phyloP scores from a whole-genome alignment of 2,888 invertebrate species.

The Phengaris alcon region DNA sequence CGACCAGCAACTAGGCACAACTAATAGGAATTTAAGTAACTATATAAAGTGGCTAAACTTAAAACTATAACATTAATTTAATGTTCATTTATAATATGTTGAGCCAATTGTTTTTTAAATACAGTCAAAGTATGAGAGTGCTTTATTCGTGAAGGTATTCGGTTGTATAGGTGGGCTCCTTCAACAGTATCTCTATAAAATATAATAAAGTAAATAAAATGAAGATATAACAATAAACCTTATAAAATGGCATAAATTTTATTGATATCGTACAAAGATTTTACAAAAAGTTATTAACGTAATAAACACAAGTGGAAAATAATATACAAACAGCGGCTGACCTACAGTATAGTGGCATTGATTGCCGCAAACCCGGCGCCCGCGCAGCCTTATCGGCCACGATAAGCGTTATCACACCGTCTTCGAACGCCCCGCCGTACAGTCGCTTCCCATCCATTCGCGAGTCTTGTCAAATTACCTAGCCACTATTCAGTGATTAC shows the following conservation, averaged over 20 bases:
- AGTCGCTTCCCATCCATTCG: background rate
- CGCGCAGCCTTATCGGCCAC: constrained; percentile 22
- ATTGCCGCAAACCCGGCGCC: constrained; percentile 29
- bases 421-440: constrained; percentile 9
- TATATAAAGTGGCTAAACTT: too few relatives aligned
- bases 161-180: too few relatives aligned
- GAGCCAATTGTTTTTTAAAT: too few relatives aligned
- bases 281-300: constrained; percentile 12
- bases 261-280: background rate
- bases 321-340: constrained; percentile 28
- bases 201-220: background rate
- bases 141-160: too few relatives aligned
- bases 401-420: constrained; percentile 30
- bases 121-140: too few relatives aligned
- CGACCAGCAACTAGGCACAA: too few relatives aligned
- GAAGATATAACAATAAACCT: background rate
- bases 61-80: too few relatives aligned
- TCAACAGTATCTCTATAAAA: too few relatives aligned
- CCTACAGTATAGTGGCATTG: constrained; percentile 30
- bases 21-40: too few relatives aligned
- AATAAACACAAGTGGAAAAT: constrained; percentile 8
- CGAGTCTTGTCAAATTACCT: background rate
- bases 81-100: too few relatives aligned
- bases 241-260: background rate
- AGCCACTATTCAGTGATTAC: background rate